Base-by-base conservation (phyloP, 2,888 invertebrate genomes). In the Teleogryllus oceanicus region DNA sequence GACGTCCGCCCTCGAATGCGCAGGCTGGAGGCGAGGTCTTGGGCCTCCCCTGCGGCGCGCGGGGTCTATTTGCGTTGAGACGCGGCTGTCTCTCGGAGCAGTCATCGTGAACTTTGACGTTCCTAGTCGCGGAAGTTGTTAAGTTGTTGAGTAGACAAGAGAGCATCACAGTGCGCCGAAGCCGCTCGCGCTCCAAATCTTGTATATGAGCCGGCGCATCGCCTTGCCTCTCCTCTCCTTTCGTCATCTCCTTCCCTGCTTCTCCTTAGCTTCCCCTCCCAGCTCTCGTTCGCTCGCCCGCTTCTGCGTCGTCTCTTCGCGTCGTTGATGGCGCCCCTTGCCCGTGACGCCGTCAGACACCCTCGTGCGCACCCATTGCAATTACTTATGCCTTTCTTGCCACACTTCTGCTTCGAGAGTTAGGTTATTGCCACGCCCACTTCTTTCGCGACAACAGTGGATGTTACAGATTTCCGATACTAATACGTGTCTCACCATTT, bases 91-190 rank as follows among this genome's bases (percentile, higher is more conserved):
- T 62, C 62, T n/a, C 62, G 77, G 13, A 77, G 77, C 77, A 77
- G 77, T 49, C 77, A 77, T 77, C 20, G 77, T 49, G 77, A 77
- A 77, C 77, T 77, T 77, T 77, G 77, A 49, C 77, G n/a, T 24
- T 20, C 20, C 77, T 37, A 37, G 18, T 49, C 24, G 77, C 49
- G 76, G 74, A 79, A 79, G 79, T 79, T 79, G 79, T 79, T 79
- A 79, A 79, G 79, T 79, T 79, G 79, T 79, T 79, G 79, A 79
- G 79, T 79, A 79, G 76, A 79, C 76, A 76, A 79, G 79, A 79
- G 74, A 62, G 62, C 62, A 62, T 62, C 62, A 62, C 62, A 62
- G 62, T 18, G 13, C 62, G 13, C n/a, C 16, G 62, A n/a, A 62
- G 62, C 62, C 62, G 62, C 62, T 62, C n/a, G 62, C 62, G 62